Evolutionary conservation across 2,888 invertebrate species (phyloP).

Genomic region (Latrodectus hesperus): DNA sequence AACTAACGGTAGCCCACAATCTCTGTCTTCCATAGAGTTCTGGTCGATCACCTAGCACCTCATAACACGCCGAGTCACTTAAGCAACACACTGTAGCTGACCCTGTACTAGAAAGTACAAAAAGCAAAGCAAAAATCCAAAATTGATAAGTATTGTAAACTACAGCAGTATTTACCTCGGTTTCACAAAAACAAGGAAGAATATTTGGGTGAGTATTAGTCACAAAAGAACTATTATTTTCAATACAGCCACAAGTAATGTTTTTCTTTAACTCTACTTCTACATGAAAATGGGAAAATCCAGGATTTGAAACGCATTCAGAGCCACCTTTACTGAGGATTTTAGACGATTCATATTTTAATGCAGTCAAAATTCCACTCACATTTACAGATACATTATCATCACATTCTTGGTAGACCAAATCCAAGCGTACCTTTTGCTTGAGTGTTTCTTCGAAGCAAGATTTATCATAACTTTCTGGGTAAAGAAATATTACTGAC

Average conservation of each 20-base stretch:
- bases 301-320: too few species aligned
- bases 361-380: too few species aligned
- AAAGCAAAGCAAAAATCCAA: slow-evolving; percentile 85
- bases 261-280: neutral
- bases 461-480: neutral
- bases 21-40: slow-evolving; percentile 90
- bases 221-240: neutral
- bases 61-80: slow-evolving; percentile 91
- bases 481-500: too few species aligned
- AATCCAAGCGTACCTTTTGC: neutral
- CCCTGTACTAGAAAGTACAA: slow-evolving; percentile 86
- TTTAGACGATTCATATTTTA: too few species aligned
- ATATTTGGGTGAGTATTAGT: neutral
- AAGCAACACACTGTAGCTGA: slow-evolving; percentile 91
- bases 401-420: neutral
- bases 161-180: neutral
- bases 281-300: neutral
- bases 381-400: neutral
- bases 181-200: neutral
- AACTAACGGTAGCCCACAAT: slow-evolving; percentile 90
- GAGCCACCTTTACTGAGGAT: too few species aligned
- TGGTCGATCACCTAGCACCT: slow-evolving; percentile 85
- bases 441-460: too few species aligned
- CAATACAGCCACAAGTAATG: slow-evolving; percentile 11
- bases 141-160: slow-evolving; percentile 77